A percentile compares a stretch with the other conserved stretches of the same genome.
Evolutionary conservation across 2,797 vertebrate species (phyloP).

Genomic region (Mormyrops attenuatus): DNA sequence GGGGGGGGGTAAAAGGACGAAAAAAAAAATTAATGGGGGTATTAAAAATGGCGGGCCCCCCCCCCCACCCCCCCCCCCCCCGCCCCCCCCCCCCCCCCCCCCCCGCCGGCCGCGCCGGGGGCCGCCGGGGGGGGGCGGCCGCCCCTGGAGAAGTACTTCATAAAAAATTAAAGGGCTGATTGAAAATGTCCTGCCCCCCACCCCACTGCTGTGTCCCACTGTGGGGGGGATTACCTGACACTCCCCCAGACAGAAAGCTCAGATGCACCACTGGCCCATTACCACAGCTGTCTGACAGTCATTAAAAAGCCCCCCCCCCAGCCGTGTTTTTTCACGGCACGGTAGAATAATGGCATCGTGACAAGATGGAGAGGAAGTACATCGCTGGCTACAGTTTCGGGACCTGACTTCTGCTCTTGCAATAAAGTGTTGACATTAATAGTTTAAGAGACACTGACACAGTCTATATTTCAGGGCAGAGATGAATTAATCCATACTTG

Average conservation of each 20-base stretch:
- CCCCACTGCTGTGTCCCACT: not conserved
- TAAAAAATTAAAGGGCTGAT: not conserved
- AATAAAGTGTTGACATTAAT: not conserved
- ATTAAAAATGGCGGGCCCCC: no score
- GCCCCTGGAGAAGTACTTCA: not conserved
- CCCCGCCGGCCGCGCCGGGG: no score
- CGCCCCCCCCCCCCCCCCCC: no score
- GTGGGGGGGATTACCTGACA: not conserved
- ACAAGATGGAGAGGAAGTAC: not conserved
- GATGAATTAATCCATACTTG: not conserved
- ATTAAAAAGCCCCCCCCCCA: no score
- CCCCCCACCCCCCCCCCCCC: no score
- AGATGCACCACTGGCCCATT: not conserved
- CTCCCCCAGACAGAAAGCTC: not conserved
- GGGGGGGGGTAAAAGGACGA: no score
- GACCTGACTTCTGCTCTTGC: not conserved
- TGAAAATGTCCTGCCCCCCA: not conserved
- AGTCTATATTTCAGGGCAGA: not conserved
- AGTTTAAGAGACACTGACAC: not conserved
- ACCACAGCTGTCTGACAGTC: not conserved
- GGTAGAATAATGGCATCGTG: not conserved
- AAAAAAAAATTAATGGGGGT: no score
- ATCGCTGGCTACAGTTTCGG: not conserved
- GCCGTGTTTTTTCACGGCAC: not conserved
- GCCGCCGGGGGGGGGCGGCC: no score